phyloP scores from a whole-genome alignment of 2,797 vertebrate genomes.

The Pseudotriccus pelzelni region DNA sequence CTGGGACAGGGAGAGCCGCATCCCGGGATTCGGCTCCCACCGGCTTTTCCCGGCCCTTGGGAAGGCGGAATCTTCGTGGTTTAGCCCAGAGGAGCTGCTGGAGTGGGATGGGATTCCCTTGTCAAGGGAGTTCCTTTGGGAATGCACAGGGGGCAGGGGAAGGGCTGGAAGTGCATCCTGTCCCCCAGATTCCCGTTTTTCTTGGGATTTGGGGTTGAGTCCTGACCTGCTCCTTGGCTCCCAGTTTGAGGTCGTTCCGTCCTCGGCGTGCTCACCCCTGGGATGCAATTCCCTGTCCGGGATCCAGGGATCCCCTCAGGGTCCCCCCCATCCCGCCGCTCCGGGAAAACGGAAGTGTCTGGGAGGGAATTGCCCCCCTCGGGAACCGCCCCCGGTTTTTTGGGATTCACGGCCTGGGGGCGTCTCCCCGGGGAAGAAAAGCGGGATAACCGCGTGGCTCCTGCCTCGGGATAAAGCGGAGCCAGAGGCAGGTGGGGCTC shows the following conservation, averaged over 20 bases:
- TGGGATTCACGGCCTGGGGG: background rate
- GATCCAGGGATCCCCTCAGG: background rate
- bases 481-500: background rate
- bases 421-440: background rate
- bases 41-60: background rate
- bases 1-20: too few relatives aligned
- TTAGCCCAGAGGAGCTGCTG: background rate
- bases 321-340: background rate
- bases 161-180: background rate
- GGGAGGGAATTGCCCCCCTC: background rate
- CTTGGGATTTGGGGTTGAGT: background rate
- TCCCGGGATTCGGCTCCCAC: background rate
- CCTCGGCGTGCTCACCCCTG: background rate
- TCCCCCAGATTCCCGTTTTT: too few relatives aligned
- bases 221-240: background rate
- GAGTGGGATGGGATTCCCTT: background rate
- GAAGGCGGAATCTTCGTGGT: background rate
- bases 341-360: background rate
- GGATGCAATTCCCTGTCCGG: background rate
- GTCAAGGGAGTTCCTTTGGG: background rate
- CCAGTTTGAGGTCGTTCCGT: background rate
- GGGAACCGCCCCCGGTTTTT: rapidly evolving
- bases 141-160: background rate
- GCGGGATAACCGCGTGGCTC: background rate
- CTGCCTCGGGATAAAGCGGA: background rate